phyloP scores from a whole-genome alignment of 1,140 invertebrate species.

The Formica exsecta region DNA sequence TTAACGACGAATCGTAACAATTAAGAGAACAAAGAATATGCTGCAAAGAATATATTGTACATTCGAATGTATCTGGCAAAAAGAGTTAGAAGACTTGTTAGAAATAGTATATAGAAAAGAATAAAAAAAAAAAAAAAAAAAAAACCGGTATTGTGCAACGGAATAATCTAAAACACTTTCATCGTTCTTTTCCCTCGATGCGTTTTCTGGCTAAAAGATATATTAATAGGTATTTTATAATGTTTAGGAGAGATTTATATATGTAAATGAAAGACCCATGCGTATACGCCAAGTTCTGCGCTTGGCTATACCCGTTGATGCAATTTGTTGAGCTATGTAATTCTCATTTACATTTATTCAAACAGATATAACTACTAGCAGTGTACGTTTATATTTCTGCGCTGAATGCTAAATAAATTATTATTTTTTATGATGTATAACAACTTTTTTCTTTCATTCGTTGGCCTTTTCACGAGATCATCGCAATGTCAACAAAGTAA shows the following conservation, averaged over 20 bases:
- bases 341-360: conserved; percentile 50
- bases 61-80: conserved; percentile 8
- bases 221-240: conserved; percentile 62
- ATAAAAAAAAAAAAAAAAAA: conserved; percentile 13
- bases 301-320: conserved; percentile 17
- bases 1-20: conserved; percentile 23
- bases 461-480: not conserved
- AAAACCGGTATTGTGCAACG: not conserved
- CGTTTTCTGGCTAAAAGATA: conserved; percentile 27
- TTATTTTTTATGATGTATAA: conserved; percentile 84
- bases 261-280: conserved; percentile 16
- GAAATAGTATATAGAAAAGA: conserved; percentile 22
- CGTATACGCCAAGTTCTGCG: not conserved
- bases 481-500: not conserved
- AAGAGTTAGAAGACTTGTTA: conserved; percentile 35
- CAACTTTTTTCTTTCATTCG: conserved; percentile 13
- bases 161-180: conserved; percentile 39
- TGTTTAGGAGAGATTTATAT: conserved; percentile 37
- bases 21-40: conserved; percentile 3
- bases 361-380: conserved; percentile 66
- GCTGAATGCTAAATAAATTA: conserved; percentile 85
- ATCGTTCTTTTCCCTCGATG: conserved; percentile 28
- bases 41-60: conserved; percentile 31
- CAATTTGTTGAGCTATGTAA: conserved; percentile 37
- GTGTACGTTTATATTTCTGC: conserved; percentile 82